These are phyloP conservation scores for Benthosema pterotum DNA, from an alignment of 2,797 vertebrate species.

Conservation along the genomic window DNA sequence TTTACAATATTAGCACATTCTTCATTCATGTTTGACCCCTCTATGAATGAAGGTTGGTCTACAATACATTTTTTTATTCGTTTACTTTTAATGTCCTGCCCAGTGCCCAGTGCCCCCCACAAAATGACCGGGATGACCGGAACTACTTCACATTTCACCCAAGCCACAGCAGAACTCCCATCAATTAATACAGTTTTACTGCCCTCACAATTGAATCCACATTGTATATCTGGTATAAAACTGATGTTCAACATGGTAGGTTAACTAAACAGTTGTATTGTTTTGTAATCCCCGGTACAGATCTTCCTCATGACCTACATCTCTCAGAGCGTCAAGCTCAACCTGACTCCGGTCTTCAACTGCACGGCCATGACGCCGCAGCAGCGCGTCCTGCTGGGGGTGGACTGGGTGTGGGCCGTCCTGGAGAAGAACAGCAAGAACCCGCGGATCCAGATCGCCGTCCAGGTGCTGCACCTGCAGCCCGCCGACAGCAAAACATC, in stretches of 20 bases:
- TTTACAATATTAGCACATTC: no score
- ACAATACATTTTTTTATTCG: no score
- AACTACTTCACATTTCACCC: no score
- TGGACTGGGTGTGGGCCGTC: constrained; percentile 81
- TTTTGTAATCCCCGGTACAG: constrained; percentile 33
- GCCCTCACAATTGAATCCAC: no score
- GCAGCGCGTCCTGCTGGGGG: constrained; percentile 78
- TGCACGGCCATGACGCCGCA: constrained; percentile 77
- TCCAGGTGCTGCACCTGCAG: constrained; percentile 74
- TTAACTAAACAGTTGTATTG: not conserved
- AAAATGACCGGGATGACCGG: no score
- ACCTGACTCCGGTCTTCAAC: constrained; percentile 68
- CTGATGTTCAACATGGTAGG: not conserved
- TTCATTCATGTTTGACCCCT: no score
- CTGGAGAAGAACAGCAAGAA: constrained; percentile 72
- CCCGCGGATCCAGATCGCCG: constrained; percentile 74
- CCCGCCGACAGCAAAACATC: constrained; percentile 40
- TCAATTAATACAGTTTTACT: no score
- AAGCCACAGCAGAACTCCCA: no score
- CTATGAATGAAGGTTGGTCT: no score
- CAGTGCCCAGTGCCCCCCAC: no score
- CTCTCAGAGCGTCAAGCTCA: constrained; percentile 62
- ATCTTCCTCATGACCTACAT: constrained; percentile 83
- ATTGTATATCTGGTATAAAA: no score
- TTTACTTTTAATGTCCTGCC: no score